These are phyloP conservation scores for Anthopleura sola DNA, from an alignment of 64 coral and sea anemone genomes.

Conservation along the genomic window DNA sequence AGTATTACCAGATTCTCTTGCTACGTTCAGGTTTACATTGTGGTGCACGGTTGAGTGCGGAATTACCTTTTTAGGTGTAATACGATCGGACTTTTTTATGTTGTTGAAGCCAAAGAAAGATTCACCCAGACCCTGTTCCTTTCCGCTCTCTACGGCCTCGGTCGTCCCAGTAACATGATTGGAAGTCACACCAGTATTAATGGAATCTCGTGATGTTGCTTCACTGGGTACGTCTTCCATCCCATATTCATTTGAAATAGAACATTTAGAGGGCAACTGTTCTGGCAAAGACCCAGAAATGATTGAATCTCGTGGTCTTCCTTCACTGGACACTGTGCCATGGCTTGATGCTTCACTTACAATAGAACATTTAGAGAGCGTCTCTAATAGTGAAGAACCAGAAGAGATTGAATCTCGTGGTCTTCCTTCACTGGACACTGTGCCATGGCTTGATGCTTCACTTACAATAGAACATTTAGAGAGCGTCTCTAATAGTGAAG, in stretches of 20 bases:
- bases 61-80: no score
- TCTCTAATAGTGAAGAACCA: no score
- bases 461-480: background rate
- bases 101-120: no score
- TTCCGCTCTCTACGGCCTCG: no score
- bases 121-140: no score
- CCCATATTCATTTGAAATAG: background rate
- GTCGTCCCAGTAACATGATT: no score
- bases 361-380: background rate
- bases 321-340: background rate
- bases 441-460: background rate
- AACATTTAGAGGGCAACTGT: background rate
- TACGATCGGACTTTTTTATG: no score
- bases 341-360: background rate
- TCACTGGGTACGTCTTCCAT: background rate
- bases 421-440: background rate
- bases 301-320: background rate
- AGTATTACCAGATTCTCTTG: no score
- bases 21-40: no score
- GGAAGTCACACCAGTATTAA: no score
- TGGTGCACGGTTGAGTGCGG: no score
- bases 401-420: no score
- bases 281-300: background rate
- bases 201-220: background rate
- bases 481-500: background rate